Evolutionary conservation across 2,113 vertebrate genomes (phyloP).

Genomic region (Silurus meridionalis): DNA sequence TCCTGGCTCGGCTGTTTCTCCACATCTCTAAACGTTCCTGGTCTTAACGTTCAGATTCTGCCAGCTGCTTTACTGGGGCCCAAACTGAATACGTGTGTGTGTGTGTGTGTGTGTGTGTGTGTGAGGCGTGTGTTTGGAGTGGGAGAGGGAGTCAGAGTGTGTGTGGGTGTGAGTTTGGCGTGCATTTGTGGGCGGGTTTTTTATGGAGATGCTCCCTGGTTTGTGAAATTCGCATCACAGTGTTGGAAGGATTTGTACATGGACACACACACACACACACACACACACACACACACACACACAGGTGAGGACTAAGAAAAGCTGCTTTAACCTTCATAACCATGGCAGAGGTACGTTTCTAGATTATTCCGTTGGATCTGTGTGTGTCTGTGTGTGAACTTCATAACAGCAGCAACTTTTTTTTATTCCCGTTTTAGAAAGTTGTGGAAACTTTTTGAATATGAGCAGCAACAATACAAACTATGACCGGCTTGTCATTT

Average conservation of each 20-base stretch:
- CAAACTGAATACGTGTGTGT: slow-evolving; percentile 24
- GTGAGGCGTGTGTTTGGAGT: neutral
- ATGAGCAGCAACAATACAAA: neutral
- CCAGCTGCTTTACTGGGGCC: slow-evolving; percentile 43
- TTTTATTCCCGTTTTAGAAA: neutral
- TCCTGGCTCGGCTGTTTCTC: slow-evolving; percentile 41
- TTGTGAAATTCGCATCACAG: slow-evolving; percentile 25
- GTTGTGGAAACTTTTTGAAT: neutral
- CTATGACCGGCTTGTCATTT: neutral
- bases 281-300: slow-evolving; percentile 29
- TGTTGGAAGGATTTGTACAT: slow-evolving; percentile 25
- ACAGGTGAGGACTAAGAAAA: slow-evolving; percentile 50
- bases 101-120: slow-evolving; percentile 20
- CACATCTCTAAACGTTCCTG: slow-evolving; percentile 33
- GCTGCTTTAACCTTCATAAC: slow-evolving; percentile 46
- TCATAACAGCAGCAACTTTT: neutral
- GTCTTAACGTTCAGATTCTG: slow-evolving; percentile 25
- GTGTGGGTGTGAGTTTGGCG: neutral
- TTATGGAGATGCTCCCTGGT: neutral
- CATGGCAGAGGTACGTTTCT: slow-evolving; percentile 51
- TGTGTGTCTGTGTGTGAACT: neutral
- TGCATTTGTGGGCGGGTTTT: slow-evolving; percentile 8
- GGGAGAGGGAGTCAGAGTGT: slow-evolving; percentile 10
- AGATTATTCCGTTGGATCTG: neutral
- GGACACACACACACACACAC: neutral